phyloP scores from a whole-genome alignment of 2,113 vertebrate genomes.

The Tupaia tana region DNA sequence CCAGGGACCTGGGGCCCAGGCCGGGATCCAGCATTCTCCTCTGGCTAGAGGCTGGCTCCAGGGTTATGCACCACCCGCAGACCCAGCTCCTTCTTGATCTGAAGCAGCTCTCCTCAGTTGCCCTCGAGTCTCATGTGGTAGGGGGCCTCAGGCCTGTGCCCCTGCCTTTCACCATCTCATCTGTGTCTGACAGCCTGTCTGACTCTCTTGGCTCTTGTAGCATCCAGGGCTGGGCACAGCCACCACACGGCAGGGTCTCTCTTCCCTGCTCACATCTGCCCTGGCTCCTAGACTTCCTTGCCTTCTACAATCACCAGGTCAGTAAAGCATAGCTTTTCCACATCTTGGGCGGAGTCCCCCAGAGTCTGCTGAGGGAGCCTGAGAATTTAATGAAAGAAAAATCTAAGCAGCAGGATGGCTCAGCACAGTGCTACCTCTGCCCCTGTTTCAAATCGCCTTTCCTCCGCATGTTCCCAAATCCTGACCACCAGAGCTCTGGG shows the following conservation, averaged over 20 bases:
- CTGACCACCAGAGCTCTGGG: background rate
- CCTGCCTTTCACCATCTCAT: background rate
- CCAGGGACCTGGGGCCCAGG: background rate
- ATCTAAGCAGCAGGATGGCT: background rate
- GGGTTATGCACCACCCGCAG: background rate
- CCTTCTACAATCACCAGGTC: fast-evolving
- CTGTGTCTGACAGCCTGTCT: fast-evolving
- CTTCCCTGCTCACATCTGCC: no score
- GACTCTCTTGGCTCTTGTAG: background rate
- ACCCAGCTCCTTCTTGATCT: background rate
- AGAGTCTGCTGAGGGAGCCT: background rate
- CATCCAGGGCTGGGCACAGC: no score
- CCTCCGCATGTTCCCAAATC: no score
- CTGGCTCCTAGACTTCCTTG: fast-evolving
- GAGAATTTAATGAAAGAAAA: background rate
- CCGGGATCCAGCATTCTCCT: fast-evolving
- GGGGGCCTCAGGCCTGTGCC: background rate
- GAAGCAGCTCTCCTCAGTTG: background rate
- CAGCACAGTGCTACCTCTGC: fast-evolving
- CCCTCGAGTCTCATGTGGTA: no score
- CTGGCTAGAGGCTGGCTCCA: fast-evolving
- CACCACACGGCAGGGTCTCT: background rate
- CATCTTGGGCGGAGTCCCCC: fast-evolving
- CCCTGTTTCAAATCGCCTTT: background rate
- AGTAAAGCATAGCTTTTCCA: background rate